Conservation (phyloP, 2,888 invertebrate species). For the Biston betularia region DNA sequence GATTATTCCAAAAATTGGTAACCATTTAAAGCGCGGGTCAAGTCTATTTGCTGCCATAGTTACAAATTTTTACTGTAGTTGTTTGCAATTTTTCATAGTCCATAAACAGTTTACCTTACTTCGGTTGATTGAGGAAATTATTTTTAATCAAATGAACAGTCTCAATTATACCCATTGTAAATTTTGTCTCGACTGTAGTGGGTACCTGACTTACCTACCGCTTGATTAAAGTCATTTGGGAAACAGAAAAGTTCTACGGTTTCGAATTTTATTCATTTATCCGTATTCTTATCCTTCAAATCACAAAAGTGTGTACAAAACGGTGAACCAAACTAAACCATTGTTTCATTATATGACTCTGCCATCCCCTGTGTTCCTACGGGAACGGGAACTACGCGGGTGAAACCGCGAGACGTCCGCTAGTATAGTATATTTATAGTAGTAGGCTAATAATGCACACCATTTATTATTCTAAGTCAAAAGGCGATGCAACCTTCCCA, state of each 20-base stretch:
- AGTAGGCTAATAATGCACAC: too few relatives aligned
- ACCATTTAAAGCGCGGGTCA: slow-evolving; percentile 24
- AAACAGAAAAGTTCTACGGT: too few relatives aligned
- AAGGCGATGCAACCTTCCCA: slow-evolving; percentile 5
- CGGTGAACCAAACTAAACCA: too few relatives aligned
- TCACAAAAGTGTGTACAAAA: too few relatives aligned
- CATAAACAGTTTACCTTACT: slow-evolving; percentile 57
- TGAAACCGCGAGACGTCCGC: too few relatives aligned
- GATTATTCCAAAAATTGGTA: background rate
- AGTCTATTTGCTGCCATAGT: slow-evolving; percentile 37
- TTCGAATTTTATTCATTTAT: too few relatives aligned
- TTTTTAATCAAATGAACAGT: background rate
- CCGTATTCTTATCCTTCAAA: too few relatives aligned
- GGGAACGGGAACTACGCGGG: too few relatives aligned
- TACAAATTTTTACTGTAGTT: slow-evolving; percentile 49
- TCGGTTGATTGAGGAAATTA: slow-evolving; percentile 45
- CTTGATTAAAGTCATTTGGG: background rate
- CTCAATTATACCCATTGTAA: slow-evolving; percentile 7
- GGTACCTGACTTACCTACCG: background rate
- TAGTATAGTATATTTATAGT: too few relatives aligned
- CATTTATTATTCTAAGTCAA: background rate
- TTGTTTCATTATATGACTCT: too few relatives aligned
- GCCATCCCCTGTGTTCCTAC: too few relatives aligned
- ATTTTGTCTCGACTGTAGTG: slow-evolving; percentile 4
- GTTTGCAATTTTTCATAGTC: slow-evolving; percentile 66